Base-by-base conservation (phyloP, 2,888 invertebrate species). In the Pemphredon lugubris region DNA sequence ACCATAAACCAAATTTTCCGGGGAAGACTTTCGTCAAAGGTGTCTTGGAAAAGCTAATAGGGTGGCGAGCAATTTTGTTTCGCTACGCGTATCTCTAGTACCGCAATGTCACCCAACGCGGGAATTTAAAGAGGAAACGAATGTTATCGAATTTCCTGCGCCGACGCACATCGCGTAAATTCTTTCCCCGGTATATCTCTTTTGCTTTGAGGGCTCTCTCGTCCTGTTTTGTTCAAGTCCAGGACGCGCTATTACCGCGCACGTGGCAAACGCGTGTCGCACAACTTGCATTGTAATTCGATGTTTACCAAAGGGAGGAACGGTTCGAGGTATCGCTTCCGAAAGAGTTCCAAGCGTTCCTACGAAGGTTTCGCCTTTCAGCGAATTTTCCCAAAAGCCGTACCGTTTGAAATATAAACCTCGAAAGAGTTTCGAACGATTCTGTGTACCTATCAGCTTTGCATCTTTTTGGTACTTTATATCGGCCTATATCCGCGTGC, bases 221-320 rank as follows among this genome's bases (percentile, higher is more conserved):
- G 16, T 11, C 7, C n/a, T 51, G 45, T 65, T 65, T 65, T 40
- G 57, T 47, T 69, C 51, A 9, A 21, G 37, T 7, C 30, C 45
- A 51, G 39, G 9, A 23, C 23, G 40, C 18, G 37, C 37, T 37
- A 44, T 44, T 68, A 18, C 57, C 32, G 42, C 40, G 51, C 45
- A 58, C n/a, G 32, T 30, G 44, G 34, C 16, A n/a, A 9, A 11
- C 44, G 55, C 39, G 45, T 58, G 34, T 45, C 47, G 18, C 21
- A 44, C 55, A 37, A 39, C 59, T 40, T 14, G 9, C 60, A 51
- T 53, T 11, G 65, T 51, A 47, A 30, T 21, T 7, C 39, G 39
- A n/a, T 68, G 66, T 65, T 69, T 66, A 65, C 68, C 57, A 58
- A 53, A 47, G 45, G 51, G 26, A 4, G 47, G 23, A 48, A 55